phyloP scores from a whole-genome alignment of 2,113 vertebrate species.

The Dipodomys merriami region DNA sequence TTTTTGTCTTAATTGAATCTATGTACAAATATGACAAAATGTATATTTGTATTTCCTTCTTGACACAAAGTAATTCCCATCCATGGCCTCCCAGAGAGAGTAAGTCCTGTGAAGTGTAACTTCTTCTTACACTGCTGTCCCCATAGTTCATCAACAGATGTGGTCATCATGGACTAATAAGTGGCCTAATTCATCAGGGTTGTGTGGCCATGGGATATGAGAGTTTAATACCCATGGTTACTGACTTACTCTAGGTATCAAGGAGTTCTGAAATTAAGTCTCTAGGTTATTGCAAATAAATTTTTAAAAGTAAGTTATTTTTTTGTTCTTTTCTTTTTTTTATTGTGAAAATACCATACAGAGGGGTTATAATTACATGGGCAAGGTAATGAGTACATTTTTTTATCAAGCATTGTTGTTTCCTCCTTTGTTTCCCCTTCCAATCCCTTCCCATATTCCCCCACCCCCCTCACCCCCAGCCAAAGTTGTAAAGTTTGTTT shows the following conservation, averaged over 20 bases:
- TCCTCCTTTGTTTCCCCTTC: no score
- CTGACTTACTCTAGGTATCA: background rate
- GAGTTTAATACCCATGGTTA: background rate
- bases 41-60: fast-evolving
- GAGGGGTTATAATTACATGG: no score
- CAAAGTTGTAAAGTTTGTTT: no score
- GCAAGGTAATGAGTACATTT: no score
- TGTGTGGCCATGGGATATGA: background rate
- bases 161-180: background rate
- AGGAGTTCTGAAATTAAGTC: constrained; percentile 16
- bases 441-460: no score
- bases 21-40: constrained; percentile 32
- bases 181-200: constrained; percentile 12
- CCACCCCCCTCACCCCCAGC: no score
- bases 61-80: constrained; percentile 42
- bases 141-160: fast-evolving
- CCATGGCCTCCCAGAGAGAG: fast-evolving
- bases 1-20: background rate
- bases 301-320: no score
- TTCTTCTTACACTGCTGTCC: background rate
- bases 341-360: no score
- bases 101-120: background rate
- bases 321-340: no score
- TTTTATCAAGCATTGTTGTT: no score
- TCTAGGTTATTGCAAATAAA: background rate